These are phyloP conservation scores for Buteo buteo DNA, from an alignment of 2,113 vertebrate genomes.

Conservation along the genomic window DNA sequence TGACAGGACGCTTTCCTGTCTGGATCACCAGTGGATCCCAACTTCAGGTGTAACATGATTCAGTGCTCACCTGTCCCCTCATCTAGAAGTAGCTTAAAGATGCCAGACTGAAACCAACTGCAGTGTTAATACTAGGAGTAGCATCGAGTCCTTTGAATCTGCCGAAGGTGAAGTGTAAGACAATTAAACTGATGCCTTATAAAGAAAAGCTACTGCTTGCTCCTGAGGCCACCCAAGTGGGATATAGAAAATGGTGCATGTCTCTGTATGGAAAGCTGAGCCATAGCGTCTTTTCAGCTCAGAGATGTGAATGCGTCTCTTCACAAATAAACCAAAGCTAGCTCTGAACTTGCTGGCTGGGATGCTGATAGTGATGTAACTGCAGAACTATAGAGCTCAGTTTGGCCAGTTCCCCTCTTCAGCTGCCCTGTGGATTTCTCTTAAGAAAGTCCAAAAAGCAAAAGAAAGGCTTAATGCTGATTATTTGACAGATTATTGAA, in stretches of 20 bases:
- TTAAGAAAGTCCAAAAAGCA: background rate
- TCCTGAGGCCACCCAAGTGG: background rate
- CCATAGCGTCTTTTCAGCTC: background rate
- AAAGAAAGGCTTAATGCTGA: background rate
- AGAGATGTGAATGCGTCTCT: background rate
- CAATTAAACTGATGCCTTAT: background rate
- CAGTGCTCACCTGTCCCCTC: background rate
- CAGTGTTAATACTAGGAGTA: background rate
- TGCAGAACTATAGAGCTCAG: background rate
- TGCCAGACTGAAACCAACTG: background rate
- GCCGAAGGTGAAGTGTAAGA: background rate
- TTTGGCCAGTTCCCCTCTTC: background rate
- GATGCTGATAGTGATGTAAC: background rate
- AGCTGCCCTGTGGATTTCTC: background rate
- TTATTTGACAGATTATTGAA: background rate
- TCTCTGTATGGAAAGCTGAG: background rate
- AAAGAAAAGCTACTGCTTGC: background rate
- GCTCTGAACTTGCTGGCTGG: rapidly evolving
- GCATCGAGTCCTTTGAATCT: background rate
- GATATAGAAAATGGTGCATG: background rate
- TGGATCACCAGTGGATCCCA: background rate
- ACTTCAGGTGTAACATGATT: background rate
- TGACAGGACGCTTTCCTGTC: background rate
- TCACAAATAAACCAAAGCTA: background rate
- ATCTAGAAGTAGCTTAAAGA: background rate